Evolutionary conservation across 2,113 vertebrate species (phyloP), one percentile per base, ranked within the genome.

Genomic region (Henicopernis longicauda): DNA sequence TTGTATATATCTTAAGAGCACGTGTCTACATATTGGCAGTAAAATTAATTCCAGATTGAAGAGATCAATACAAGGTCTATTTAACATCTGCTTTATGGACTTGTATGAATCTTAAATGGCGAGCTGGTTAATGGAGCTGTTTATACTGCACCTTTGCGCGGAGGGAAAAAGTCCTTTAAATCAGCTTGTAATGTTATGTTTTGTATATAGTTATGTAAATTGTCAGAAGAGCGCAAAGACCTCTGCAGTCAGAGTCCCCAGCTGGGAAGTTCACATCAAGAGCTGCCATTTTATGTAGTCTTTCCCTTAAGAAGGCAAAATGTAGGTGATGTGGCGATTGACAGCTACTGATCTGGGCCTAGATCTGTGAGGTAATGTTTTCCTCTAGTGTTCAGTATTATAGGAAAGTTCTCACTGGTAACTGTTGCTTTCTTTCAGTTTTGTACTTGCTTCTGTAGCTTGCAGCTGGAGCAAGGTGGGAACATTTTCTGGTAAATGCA

Each of bases 81-180:
- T 94, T 91, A 94, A 87, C 82, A 91, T 58, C 59, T 94, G 66
- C 62, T 90, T 94, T 94, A 88, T 83, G 76, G 71, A 89, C 67
- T 88, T 77, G 13, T 32, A 16, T 82, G 81, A 70, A 58, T 93
- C 67, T 94, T 67, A 81, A 82, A 29, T 50, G n/a, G 22, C 2
- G 29, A 79, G 94, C 20, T 94, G 62, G 36, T 81, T 96, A 91
- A 86, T 67, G 59, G 67, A 89, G 69, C 63, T 94, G 49, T 71
- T 86, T 58, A 38, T 57, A 45, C 63, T 66, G 76, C 54, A 59
- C 65, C 87, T 95, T 77, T 69, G 17, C 2, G 1, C 34, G 29
- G 63, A 63, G 45, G 74, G n/a, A 91, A 93, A 67, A 74, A 20
- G n/a, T 93, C 42, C 61, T 87, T 91, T 81, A 67, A 58, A 84